Evolutionary conservation across 2,888 invertebrate species (phyloP).

Genomic region (Amphipoea lucens): DNA sequence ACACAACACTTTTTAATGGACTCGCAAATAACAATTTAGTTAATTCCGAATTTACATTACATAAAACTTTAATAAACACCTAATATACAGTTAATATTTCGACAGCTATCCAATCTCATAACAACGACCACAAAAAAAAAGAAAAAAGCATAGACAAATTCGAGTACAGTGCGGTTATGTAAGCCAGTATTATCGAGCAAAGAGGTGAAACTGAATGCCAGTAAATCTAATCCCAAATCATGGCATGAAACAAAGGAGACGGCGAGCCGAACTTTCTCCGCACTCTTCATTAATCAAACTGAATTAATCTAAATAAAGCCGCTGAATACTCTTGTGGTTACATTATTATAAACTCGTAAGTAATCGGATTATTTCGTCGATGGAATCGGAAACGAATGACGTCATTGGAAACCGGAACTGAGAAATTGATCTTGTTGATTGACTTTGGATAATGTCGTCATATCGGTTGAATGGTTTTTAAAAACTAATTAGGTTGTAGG

Average conservation of each 20-base stretch:
- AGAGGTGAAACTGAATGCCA: slow-evolving; percentile 74
- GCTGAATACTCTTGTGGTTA: slow-evolving; percentile 60
- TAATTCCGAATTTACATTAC: slow-evolving; percentile 48
- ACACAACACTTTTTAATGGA: slow-evolving; percentile 34
- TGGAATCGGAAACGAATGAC: slow-evolving; percentile 59
- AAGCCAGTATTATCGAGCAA: slow-evolving; percentile 63
- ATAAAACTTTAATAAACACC: slow-evolving; percentile 44
- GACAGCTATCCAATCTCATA: slow-evolving; percentile 62
- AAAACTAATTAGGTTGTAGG: slow-evolving; percentile 31
- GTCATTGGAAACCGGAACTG: slow-evolving; percentile 57
- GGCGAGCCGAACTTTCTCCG: slow-evolving; percentile 76
- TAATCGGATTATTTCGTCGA: slow-evolving; percentile 67
- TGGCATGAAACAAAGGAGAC: slow-evolving; percentile 75
- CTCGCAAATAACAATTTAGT: slow-evolving; percentile 39
- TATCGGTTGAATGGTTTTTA: slow-evolving; percentile 26
- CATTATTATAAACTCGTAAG: slow-evolving; percentile 61
- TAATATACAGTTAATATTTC: slow-evolving; percentile 60
- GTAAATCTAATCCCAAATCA: slow-evolving; percentile 71
- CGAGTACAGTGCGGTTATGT: slow-evolving; percentile 46
- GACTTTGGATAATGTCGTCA: slow-evolving; percentile 29
- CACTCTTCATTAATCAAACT: slow-evolving; percentile 83
- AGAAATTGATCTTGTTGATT: slow-evolving; percentile 44
- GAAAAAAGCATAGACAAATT: slow-evolving; percentile 51
- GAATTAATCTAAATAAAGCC: slow-evolving; percentile 82
- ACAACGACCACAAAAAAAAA: slow-evolving; percentile 40